Evolutionary conservation across 2,888 invertebrate genomes (phyloP).

Genomic region (Drosophila monieri): DNA sequence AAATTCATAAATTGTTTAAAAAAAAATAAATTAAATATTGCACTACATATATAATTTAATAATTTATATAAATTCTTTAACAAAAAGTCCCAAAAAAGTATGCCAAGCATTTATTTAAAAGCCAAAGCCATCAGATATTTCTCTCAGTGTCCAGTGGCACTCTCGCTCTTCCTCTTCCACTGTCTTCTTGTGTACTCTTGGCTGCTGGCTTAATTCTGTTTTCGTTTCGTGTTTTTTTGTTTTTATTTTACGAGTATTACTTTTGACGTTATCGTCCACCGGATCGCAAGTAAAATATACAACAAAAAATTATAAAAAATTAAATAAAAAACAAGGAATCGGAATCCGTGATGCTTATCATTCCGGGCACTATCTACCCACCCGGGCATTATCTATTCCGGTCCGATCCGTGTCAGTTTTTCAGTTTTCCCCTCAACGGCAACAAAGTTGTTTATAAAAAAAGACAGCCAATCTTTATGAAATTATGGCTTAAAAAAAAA

Average conservation of each 20-base stretch:
- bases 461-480: not conserved
- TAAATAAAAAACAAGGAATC: conserved; percentile 1
- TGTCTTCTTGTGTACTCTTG: not conserved
- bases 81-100: too few species aligned
- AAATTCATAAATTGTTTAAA: too few species aligned
- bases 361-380: not conserved
- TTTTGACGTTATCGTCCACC: conserved; percentile 29
- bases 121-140: too few species aligned
- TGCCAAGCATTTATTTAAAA: too few species aligned
- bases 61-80: too few species aligned
- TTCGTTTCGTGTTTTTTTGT: not conserved
- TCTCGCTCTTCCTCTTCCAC: conserved; percentile 1
- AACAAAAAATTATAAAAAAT: conserved; percentile 1
- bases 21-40: too few species aligned
- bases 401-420: conserved; percentile 1
- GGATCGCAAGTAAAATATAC: conserved; percentile 14
- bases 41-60: too few species aligned
- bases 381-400: not conserved
- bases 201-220: conserved; percentile 5
- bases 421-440: not conserved
- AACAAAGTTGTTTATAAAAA: not conserved
- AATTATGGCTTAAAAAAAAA: not conserved
- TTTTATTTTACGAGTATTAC: not conserved
- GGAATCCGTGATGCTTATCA: conserved; percentile 17
- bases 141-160: not conserved